Conservation (phyloP, 1,140 invertebrate species). For the Doryteuthis pealeii region DNA sequence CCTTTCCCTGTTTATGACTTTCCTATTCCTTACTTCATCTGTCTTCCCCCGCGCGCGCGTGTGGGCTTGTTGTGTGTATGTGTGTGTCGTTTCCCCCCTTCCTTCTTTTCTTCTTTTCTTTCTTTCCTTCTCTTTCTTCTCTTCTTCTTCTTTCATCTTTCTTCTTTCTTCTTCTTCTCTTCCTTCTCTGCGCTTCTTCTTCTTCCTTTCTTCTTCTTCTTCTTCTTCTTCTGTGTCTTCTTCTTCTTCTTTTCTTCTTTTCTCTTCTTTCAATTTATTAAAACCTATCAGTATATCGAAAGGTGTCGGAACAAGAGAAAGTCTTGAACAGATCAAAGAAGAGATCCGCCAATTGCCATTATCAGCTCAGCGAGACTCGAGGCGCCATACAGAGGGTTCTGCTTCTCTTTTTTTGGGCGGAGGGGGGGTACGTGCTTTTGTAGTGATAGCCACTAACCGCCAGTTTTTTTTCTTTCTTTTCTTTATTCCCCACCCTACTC, state of each 20-base stretch:
- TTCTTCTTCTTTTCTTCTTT: too few species aligned
- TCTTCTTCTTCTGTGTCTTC: too few species aligned
- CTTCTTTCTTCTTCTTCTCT: neutral
- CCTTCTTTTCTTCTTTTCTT: neutral
- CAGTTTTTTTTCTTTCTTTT: neutral
- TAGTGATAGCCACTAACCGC: too few species aligned
- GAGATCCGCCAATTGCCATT: too few species aligned
- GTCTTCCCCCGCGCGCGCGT: neutral
- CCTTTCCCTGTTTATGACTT: neutral
- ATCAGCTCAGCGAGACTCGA: too few species aligned
- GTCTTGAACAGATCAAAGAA: too few species aligned
- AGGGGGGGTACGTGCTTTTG: too few species aligned
- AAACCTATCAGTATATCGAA: too few species aligned
- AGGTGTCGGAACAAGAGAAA: too few species aligned
- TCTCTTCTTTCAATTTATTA: too few species aligned
- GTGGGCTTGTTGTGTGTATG: neutral
- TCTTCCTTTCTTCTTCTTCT: neutral
- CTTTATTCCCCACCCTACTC: neutral
- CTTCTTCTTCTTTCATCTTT: neutral
- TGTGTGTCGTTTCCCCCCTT: neutral
- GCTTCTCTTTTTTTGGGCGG: too few species aligned
- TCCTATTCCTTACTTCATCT: neutral
- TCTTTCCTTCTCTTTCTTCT: neutral
- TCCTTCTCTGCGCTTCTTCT: neutral
- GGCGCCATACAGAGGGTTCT: too few species aligned